These are phyloP conservation scores for Parnassius mnemosyne DNA, from an alignment of 2,888 invertebrate genomes.

Conservation along the genomic window DNA sequence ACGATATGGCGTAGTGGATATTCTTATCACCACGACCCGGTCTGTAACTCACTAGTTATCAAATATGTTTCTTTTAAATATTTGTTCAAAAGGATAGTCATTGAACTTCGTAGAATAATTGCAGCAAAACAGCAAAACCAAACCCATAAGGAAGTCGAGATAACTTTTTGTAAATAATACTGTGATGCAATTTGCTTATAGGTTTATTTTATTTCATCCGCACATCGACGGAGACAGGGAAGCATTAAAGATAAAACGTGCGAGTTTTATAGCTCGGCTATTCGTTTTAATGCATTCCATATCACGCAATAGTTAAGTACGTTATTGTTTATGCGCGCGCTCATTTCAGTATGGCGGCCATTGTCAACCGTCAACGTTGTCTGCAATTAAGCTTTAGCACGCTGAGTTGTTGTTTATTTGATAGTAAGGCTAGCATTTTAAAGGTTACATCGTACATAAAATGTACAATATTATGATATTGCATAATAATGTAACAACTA, in stretches of 20 bases:
- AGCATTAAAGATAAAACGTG: conserved; percentile 17
- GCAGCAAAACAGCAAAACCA: not conserved
- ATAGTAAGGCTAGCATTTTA: not conserved
- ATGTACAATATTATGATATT: not conserved
- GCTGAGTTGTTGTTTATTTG: not conserved
- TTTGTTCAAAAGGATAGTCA: too few species aligned
- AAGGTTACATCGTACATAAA: not conserved
- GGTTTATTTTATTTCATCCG: conserved; percentile 16
- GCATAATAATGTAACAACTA: too few species aligned
- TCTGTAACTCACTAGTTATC: too few species aligned
- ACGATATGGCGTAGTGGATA: too few species aligned
- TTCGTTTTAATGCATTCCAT: conserved; percentile 47
- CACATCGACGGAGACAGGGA: conserved; percentile 9
- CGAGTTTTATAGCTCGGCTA: conserved; percentile 24
- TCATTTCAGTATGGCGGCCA: conserved; percentile 44
- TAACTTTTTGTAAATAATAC: conserved; percentile 6
- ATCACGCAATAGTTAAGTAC: conserved; percentile 39
- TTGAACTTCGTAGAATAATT: too few species aligned
- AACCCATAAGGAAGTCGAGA: conserved; percentile 20
- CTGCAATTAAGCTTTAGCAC: conserved; percentile 18
- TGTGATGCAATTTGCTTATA: not conserved
- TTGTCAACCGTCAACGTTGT: conserved; percentile 31
- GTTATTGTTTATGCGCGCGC: conserved; percentile 44
- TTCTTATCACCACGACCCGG: too few species aligned
- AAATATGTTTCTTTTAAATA: too few species aligned